These are phyloP conservation scores for Dolichoris vasculosae DNA, from an alignment of 1,140 invertebrate species.

Conservation along the genomic window DNA sequence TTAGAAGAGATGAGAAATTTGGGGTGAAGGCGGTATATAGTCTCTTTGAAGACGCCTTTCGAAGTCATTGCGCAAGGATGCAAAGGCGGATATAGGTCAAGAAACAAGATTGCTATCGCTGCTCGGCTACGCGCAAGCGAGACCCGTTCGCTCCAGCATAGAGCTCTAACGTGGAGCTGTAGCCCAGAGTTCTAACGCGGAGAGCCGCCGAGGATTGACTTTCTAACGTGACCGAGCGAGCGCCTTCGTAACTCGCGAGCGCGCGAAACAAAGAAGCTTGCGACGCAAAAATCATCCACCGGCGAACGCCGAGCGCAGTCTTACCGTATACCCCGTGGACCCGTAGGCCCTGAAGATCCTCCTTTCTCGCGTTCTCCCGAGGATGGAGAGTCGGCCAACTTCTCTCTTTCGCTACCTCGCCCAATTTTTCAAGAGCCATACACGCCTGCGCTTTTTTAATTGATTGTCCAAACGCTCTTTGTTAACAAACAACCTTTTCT, in stretches of 20 bases:
- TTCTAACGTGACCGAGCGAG: slow-evolving; percentile 69
- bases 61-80: slow-evolving; percentile 65
- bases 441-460: neutral
- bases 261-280: slow-evolving; percentile 58
- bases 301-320: slow-evolving; percentile 12
- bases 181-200: slow-evolving; percentile 31
- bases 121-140: slow-evolving; percentile 43
- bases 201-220: slow-evolving; percentile 56
- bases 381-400: neutral
- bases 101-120: slow-evolving; percentile 70
- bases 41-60: slow-evolving; percentile 69
- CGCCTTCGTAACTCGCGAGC: slow-evolving; percentile 61
- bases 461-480: neutral
- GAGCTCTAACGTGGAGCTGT: slow-evolving; percentile 17
- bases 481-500: neutral
- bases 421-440: neutral
- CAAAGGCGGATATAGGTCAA: slow-evolving; percentile 71
- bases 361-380: neutral
- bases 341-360: neutral
- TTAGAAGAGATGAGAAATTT: too few species aligned
- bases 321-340: neutral
- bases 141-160: slow-evolving; percentile 18
- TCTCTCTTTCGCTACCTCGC: neutral
- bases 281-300: slow-evolving; percentile 46
- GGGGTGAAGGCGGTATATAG: neutral